phyloP scores from a whole-genome alignment of 1,140 invertebrate species.

The Trichonephila clavipes region DNA sequence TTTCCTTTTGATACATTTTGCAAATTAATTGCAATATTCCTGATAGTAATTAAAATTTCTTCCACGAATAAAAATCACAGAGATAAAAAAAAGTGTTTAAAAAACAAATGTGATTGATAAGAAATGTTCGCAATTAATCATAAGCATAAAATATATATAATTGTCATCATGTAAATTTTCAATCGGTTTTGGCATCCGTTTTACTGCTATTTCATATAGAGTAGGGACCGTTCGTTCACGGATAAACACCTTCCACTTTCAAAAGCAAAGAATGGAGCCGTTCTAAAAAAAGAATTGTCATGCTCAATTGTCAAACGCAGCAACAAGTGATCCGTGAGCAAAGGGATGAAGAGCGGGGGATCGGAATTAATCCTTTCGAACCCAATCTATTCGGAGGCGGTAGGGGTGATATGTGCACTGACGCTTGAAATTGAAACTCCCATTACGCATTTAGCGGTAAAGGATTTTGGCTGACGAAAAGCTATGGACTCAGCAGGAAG shows the following conservation, averaged over 20 bases:
- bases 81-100: no score
- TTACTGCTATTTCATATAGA: background rate
- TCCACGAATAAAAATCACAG: no score
- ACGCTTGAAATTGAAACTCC: slow-evolving; percentile 73
- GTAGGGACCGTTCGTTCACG: no score
- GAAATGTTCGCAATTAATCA: no score
- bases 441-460: slow-evolving; percentile 62
- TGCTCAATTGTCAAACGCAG: background rate
- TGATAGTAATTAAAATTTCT: no score
- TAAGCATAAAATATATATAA: no score
- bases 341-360: slow-evolving; percentile 40
- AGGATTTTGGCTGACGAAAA: slow-evolving; percentile 65
- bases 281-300: background rate
- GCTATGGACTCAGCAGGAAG: slow-evolving; percentile 65
- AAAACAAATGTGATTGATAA: no score
- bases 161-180: no score
- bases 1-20: no score
- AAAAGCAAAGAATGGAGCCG: background rate
- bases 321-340: slow-evolving; percentile 71
- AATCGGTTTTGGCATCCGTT: background rate
- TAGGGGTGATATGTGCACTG: slow-evolving; percentile 67
- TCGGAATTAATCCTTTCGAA: slow-evolving; percentile 58
- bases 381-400: slow-evolving; percentile 16
- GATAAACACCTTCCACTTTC: no score
- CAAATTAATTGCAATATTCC: no score